Evolutionary conservation across 2,888 invertebrate species (phyloP).

Genomic region (Oxystoma pomonae): DNA sequence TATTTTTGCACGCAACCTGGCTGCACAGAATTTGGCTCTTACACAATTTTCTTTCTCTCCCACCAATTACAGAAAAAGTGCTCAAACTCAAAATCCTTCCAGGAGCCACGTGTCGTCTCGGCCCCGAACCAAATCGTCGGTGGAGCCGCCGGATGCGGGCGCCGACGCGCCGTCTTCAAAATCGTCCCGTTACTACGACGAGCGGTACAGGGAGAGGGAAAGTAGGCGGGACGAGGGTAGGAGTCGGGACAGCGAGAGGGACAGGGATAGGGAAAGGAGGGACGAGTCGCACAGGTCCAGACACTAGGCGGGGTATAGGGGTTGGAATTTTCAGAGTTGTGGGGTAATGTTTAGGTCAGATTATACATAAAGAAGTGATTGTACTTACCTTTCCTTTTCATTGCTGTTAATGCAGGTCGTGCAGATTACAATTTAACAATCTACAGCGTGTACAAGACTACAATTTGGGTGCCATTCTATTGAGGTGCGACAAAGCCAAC

Average conservation of each 20-base stretch:
- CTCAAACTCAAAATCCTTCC: background rate
- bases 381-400: too few species aligned
- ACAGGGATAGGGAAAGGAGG: constrained; percentile 61
- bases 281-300: constrained; percentile 69
- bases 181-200: constrained; percentile 77
- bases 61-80: background rate
- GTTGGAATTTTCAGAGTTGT: too few species aligned
- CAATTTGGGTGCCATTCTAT: too few species aligned
- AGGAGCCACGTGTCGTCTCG: constrained; percentile 31
- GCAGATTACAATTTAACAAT: too few species aligned
- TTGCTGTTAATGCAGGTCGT: too few species aligned
- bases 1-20: too few species aligned
- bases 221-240: constrained; percentile 50
- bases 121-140: constrained; percentile 61
- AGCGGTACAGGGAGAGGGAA: constrained; percentile 66
- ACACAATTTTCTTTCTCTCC: background rate
- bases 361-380: too few species aligned
- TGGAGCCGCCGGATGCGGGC: constrained; percentile 50
- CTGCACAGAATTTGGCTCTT: too few species aligned
- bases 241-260: constrained; percentile 58
- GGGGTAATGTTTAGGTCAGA: too few species aligned
- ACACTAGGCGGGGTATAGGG: constrained; percentile 48
- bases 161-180: constrained; percentile 31
- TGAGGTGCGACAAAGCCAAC: too few species aligned
- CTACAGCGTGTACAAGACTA: too few species aligned